A percentile compares a stretch with the other conserved stretches of the same genome.
Conservation (phyloP, 1,140 invertebrate genomes). For the Chymomyza costata region DNA sequence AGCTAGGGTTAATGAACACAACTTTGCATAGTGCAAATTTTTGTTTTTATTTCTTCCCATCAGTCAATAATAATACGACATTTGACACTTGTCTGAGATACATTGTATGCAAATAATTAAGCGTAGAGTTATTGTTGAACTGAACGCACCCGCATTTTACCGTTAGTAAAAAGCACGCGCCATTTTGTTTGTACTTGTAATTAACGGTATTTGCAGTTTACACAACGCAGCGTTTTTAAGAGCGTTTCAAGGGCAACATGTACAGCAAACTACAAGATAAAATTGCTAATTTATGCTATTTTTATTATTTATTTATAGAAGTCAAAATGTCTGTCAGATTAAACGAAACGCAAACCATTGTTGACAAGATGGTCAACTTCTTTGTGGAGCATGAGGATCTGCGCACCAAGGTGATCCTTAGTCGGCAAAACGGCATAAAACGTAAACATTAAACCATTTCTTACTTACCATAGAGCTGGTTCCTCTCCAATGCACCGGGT, state of each 20-base stretch:
- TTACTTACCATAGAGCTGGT: slow-evolving; percentile 80
- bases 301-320: background rate
- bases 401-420: slow-evolving; percentile 55
- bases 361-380: slow-evolving; percentile 73
- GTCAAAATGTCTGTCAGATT: slow-evolving; percentile 62
- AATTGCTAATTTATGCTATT: background rate
- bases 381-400: slow-evolving; percentile 74
- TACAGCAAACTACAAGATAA: background rate
- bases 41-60: no score
- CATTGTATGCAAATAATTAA: background rate
- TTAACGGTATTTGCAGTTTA: slow-evolving; percentile 8
- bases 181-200: slow-evolving; percentile 32
- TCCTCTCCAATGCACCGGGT: slow-evolving; percentile 87
- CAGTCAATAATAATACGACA: background rate
- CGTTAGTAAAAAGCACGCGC: no score
- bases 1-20: slow-evolving; percentile 1
- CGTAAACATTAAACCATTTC: background rate
- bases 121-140: no score
- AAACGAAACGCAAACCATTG: slow-evolving; percentile 67
- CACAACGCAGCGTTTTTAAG: background rate
- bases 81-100: slow-evolving; percentile 29
- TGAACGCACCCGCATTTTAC: no score
- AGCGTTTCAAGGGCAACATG: background rate
- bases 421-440: no score
- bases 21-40: no score